Evolutionary conservation across 2,888 invertebrate species (phyloP).

Genomic region (Globia sparganii): DNA sequence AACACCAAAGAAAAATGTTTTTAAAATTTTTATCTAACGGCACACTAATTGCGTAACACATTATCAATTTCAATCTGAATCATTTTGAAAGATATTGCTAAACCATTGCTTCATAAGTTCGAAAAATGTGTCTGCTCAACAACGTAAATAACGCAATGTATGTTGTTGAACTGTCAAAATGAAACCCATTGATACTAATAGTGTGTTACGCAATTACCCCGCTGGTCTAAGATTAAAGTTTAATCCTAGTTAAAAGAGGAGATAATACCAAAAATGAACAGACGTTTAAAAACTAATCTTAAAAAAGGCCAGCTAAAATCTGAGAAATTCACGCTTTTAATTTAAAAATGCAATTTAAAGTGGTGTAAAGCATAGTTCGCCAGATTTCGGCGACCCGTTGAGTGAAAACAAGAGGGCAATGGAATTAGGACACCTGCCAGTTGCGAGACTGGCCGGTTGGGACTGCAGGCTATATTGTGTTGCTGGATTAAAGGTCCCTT

Average conservation of each 20-base stretch:
- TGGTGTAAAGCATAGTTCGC: constrained; percentile 38
- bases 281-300: neutral
- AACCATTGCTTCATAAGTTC: too few relatives aligned
- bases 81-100: too few relatives aligned
- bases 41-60: too few relatives aligned
- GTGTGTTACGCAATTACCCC: too few relatives aligned
- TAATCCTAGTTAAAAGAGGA: neutral
- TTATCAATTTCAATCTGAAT: too few relatives aligned
- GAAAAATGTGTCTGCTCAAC: too few relatives aligned
- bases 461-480: constrained; percentile 7
- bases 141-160: too few relatives aligned
- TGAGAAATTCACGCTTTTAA: constrained; percentile 42
- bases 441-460: constrained; percentile 16
- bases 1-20: neutral
- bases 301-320: neutral
- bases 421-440: constrained; percentile 49
- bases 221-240: neutral
- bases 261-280: neutral
- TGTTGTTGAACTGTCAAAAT: too few relatives aligned
- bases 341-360: constrained; percentile 59
- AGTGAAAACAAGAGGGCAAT: constrained; percentile 41
- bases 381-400: constrained; percentile 40
- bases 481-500: neutral
- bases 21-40: neutral
- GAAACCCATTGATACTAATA: too few relatives aligned